Evolutionary conservation across 2,113 vertebrate species (phyloP).

Genomic region (Heterotilapia buettikoferi): DNA sequence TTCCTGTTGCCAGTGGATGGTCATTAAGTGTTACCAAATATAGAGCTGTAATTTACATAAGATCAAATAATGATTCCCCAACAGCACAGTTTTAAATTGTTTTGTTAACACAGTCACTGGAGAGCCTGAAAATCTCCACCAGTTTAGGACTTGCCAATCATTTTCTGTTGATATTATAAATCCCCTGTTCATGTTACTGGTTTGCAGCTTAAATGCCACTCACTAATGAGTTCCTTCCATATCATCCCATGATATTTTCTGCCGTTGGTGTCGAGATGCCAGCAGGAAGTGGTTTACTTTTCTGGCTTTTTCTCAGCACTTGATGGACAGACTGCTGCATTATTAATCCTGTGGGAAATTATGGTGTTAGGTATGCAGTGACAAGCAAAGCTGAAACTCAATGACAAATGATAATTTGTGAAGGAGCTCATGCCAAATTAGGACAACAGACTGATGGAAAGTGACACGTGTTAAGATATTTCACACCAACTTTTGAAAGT

Average conservation of each 20-base stretch:
- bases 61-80: slow-evolving; percentile 5
- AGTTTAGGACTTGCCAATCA: slow-evolving; percentile 39
- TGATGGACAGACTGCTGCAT: slow-evolving; percentile 12
- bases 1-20: background rate
- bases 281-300: slow-evolving; percentile 14
- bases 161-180: slow-evolving; percentile 42
- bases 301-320: background rate
- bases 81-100: background rate
- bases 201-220: slow-evolving; percentile 53
- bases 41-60: background rate
- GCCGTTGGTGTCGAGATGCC: slow-evolving; percentile 14
- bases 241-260: slow-evolving; percentile 37
- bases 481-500: background rate
- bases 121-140: slow-evolving; percentile 3
- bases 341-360: slow-evolving; percentile 33
- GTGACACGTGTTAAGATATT: background rate
- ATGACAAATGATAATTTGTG: background rate
- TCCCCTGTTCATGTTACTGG: slow-evolving; percentile 30
- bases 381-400: background rate
- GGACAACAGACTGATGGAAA: background rate
- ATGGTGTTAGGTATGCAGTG: background rate
- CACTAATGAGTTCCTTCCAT: slow-evolving; percentile 43
- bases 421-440: background rate
- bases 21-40: slow-evolving; percentile 20
- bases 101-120: slow-evolving; percentile 1